Evolutionary conservation across 2,888 invertebrate genomes (phyloP).

Genomic region (Zootermopsis nevadensis): DNA sequence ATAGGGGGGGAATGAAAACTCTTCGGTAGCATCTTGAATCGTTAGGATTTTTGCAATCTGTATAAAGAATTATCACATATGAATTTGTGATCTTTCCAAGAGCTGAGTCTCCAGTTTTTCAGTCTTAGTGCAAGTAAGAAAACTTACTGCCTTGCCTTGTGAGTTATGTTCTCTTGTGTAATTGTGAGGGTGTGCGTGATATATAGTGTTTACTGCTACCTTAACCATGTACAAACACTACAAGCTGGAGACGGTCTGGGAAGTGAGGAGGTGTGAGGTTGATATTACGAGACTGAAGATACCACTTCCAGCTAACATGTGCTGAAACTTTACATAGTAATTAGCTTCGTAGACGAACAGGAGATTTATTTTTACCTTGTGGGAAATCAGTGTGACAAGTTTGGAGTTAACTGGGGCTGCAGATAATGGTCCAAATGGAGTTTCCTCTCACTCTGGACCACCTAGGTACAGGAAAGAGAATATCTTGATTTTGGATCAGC

Average conservation of each 20-base stretch:
- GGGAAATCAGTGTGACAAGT: slow-evolving; percentile 46
- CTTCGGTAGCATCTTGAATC: slow-evolving; percentile 47
- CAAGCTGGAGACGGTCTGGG: slow-evolving; percentile 22
- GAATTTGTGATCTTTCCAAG: slow-evolving; percentile 50
- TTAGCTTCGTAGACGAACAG: slow-evolving; percentile 44
- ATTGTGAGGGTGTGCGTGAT: slow-evolving; percentile 42
- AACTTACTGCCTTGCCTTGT: slow-evolving; percentile 53
- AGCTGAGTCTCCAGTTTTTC: slow-evolving; percentile 48
- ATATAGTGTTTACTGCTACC: slow-evolving; percentile 34
- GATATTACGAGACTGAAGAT: slow-evolving; percentile 49
- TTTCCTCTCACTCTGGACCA: background rate
- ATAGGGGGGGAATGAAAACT: slow-evolving; percentile 46
- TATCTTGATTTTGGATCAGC: background rate
- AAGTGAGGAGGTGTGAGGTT: slow-evolving; percentile 14
- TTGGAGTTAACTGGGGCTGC: slow-evolving; percentile 6
- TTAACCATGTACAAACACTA: slow-evolving; percentile 43
- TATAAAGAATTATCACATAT: slow-evolving; percentile 47
- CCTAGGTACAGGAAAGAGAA: slow-evolving; percentile 12
- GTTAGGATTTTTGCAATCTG: slow-evolving; percentile 47
- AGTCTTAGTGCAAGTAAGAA: slow-evolving; percentile 50
- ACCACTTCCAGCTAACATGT: slow-evolving; percentile 48
- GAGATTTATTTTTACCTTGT: slow-evolving; percentile 51
- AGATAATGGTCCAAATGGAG: background rate
- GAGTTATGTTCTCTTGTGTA: slow-evolving; percentile 47
- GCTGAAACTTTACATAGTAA: slow-evolving; percentile 49